phyloP scores from a whole-genome alignment of 2,888 invertebrate genomes.

The Ypsolopha scabrella region DNA sequence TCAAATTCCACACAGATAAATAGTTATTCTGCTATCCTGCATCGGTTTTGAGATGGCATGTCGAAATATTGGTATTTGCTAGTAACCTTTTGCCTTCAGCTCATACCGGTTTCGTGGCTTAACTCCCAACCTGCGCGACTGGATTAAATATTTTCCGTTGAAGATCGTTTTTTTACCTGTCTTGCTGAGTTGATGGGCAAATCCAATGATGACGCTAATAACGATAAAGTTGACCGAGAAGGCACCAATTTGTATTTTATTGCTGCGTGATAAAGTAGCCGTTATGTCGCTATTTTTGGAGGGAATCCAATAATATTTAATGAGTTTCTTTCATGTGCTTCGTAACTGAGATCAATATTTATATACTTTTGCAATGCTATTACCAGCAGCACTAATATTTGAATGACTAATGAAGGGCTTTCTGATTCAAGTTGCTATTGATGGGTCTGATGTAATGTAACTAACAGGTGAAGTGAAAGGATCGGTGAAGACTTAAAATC shows the following conservation, averaged over 20 bases:
- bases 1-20: background rate
- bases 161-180: slow-evolving; percentile 8
- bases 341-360: too few relatives aligned
- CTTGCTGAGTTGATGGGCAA: background rate
- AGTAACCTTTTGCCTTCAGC: slow-evolving; percentile 51
- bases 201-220: background rate
- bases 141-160: slow-evolving; percentile 49
- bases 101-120: slow-evolving; percentile 46
- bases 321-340: too few relatives aligned
- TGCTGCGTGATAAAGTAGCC: background rate
- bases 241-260: background rate
- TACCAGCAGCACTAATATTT: too few relatives aligned
- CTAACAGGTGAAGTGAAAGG: too few relatives aligned
- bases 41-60: slow-evolving; percentile 13
- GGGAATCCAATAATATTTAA: too few relatives aligned
- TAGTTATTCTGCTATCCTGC: slow-evolving; percentile 8
- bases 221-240: background rate
- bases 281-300: background rate
- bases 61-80: slow-evolving; percentile 38
- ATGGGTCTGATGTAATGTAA: too few relatives aligned
- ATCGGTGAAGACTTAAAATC: too few relatives aligned
- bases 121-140: slow-evolving; percentile 31
- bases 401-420: too few relatives aligned
- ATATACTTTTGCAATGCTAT: too few relatives aligned
- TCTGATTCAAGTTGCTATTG: too few relatives aligned